Evolutionary conservation across 2,888 invertebrate genomes (phyloP).

Genomic region (Euplexia lucipara): DNA sequence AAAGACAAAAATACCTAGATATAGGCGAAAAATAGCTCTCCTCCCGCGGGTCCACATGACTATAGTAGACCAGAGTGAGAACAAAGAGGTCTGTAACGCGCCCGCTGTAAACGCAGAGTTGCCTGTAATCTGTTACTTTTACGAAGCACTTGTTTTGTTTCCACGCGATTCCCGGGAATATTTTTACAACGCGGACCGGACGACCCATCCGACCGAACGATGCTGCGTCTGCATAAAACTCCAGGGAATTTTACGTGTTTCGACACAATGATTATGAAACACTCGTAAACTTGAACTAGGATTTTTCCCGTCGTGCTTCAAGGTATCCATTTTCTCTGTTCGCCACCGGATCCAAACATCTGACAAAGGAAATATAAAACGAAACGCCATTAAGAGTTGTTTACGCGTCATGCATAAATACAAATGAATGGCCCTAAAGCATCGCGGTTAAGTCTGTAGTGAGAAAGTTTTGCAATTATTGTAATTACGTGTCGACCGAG

Average conservation of each 20-base stretch:
- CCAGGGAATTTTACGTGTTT: constrained; percentile 85
- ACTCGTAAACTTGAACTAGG: constrained; percentile 82
- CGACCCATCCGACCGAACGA: constrained; percentile 79
- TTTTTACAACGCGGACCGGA: constrained; percentile 79
- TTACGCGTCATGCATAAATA: constrained; percentile 82
- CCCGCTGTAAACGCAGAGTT: constrained; percentile 79
- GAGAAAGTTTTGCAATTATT: constrained; percentile 89
- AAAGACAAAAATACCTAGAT: constrained; percentile 28
- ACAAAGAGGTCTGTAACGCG: constrained; percentile 69
- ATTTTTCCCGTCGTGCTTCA: constrained; percentile 73
- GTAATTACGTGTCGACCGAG: constrained; percentile 86
- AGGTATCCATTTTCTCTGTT: constrained; percentile 67
- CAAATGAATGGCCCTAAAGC: constrained; percentile 83
- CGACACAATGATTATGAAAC: constrained; percentile 83
- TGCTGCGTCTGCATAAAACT: constrained; percentile 83
- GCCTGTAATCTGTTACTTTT: constrained; percentile 81
- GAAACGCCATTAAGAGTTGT: constrained; percentile 77
- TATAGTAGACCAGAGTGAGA: constrained; percentile 47
- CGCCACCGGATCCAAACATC: constrained; percentile 49
- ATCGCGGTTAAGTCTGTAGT: constrained; percentile 81
- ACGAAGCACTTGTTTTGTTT: constrained; percentile 80
- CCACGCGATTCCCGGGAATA: constrained; percentile 77
- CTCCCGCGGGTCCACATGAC: constrained; percentile 63
- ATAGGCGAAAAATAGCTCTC: constrained; percentile 26
- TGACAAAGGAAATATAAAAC: constrained; percentile 74